Evolutionary conservation across 2,113 vertebrate genomes (phyloP).

Genomic region (Galemys pyrenaicus): DNA sequence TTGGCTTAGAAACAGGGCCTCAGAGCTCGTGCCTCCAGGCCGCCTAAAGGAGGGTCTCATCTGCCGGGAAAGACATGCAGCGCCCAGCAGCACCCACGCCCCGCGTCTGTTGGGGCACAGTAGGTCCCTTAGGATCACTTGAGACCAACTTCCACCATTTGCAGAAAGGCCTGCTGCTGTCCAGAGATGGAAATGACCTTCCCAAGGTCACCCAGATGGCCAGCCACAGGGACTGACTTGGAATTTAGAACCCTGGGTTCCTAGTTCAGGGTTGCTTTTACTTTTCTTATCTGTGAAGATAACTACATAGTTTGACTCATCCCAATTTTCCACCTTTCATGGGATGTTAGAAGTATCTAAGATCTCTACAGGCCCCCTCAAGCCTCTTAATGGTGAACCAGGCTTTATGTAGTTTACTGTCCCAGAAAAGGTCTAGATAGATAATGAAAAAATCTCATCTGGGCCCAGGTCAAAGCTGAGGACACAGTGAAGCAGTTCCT

Average conservation of each 20-base stretch:
- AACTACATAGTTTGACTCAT: neutral
- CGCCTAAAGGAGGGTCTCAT: neutral
- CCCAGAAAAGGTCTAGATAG: neutral
- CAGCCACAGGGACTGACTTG: neutral
- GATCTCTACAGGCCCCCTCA: neutral
- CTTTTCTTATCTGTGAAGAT: slow-evolving; percentile 31
- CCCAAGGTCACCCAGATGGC: neutral
- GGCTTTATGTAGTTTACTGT: neutral
- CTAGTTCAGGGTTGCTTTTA: neutral
- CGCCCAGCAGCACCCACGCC: neutral
- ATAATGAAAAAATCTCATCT: slow-evolving; percentile 45
- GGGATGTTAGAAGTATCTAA: neutral
- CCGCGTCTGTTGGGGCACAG: neutral
- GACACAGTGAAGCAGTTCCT: neutral
- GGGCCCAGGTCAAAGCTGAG: slow-evolving; percentile 20
- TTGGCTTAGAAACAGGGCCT: neutral
- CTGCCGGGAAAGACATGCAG: slow-evolving; percentile 33
- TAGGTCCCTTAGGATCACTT: neutral
- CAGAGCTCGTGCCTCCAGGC: neutral
- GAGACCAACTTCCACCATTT: neutral
- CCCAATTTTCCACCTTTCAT: neutral
- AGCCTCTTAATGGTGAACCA: neutral
- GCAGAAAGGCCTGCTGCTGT: neutral
- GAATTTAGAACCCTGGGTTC: neutral
- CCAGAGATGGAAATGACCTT: neutral